These are phyloP conservation scores for Felis catus DNA, from an alignment of 2,113 vertebrate genomes.

Conservation along the genomic window DNA sequence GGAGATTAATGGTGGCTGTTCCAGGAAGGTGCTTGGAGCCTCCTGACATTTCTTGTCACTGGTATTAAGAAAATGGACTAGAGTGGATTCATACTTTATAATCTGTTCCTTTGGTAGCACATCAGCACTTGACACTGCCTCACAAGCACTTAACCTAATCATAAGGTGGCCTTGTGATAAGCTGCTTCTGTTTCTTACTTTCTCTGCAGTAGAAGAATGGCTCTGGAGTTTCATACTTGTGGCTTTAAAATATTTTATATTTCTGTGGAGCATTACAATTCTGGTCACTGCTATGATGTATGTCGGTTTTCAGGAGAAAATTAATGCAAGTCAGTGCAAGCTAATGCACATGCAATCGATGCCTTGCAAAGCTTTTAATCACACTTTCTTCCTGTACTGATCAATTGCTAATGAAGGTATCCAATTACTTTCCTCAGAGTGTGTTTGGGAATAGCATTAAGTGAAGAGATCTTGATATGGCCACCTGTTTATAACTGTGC, in stretches of 20 bases:
- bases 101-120: neutral
- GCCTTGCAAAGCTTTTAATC: conserved; percentile 57
- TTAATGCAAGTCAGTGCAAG: neutral
- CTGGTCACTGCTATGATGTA: neutral
- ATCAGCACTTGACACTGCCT: neutral
- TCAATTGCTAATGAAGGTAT: conserved; percentile 67
- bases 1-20: conserved; percentile 16
- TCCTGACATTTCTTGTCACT: conserved; percentile 16
- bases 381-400: conserved; percentile 71
- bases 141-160: neutral
- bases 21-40: conserved; percentile 16
- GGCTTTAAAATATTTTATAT: conserved; percentile 23
- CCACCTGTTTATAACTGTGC: conserved; percentile 67
- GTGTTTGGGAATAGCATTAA: conserved; percentile 62
- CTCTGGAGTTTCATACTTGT: neutral
- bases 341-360: conserved; percentile 66
- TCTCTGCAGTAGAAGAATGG: neutral
- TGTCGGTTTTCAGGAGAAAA: conserved; percentile 37
- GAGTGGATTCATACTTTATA: neutral
- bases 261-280: neutral
- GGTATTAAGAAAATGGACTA: conserved; percentile 20
- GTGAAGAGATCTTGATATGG: conserved; percentile 38
- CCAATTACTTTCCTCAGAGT: conserved; percentile 57
- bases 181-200: neutral
- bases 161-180: neutral